phyloP scores from a whole-genome alignment of 2,888 invertebrate species.

The Desoria tigrina region DNA sequence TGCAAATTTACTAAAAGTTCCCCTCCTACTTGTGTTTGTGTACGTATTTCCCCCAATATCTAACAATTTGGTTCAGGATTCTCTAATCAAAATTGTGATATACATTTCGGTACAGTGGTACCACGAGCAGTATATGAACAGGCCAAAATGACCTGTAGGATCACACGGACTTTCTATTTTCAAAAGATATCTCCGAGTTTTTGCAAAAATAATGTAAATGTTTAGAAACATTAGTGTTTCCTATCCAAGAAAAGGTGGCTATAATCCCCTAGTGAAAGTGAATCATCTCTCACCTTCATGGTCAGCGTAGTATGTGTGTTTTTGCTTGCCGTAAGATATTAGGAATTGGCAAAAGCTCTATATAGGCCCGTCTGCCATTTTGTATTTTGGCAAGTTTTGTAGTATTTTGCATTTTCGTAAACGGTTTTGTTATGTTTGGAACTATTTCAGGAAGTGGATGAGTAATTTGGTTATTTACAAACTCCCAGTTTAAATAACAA shows the following conservation, averaged over 20 bases:
- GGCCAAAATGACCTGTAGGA: background rate
- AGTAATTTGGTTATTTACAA: background rate
- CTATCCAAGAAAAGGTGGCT: too few species aligned
- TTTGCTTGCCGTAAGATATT: too few species aligned
- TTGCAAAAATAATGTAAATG: background rate
- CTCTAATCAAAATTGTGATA: background rate
- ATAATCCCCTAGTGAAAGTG: conserved; percentile 16
- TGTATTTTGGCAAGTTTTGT: background rate
- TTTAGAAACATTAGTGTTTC: background rate
- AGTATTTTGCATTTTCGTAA: background rate
- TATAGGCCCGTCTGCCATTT: conserved; percentile 6
- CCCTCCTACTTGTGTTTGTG: background rate
- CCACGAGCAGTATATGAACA: background rate
- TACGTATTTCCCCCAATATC: conserved; percentile 1
- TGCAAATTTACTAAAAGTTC: background rate
- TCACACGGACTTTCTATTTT: too few species aligned
- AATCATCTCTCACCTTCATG: conserved; percentile 14
- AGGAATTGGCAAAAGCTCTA: too few species aligned
- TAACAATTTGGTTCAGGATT: background rate
- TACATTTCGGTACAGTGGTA: background rate
- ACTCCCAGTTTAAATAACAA: background rate
- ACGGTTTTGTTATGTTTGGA: background rate
- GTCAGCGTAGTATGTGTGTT: background rate
- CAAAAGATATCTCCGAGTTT: too few species aligned
- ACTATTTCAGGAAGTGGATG: background rate